Conservation (phyloP, 2,113 vertebrate genomes). For the Podarcis cretensis region DNA sequence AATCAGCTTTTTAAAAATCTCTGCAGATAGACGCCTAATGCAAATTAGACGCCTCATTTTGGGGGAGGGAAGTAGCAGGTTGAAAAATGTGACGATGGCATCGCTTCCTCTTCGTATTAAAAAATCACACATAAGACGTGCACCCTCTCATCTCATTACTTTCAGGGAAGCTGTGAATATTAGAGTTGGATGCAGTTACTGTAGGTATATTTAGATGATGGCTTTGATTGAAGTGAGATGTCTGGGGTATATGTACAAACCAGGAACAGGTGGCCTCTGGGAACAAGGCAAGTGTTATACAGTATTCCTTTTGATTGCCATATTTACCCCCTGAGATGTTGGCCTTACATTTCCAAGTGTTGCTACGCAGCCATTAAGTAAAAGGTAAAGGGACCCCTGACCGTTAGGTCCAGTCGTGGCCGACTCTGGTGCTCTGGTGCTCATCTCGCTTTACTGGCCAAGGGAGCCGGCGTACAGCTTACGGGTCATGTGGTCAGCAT, state of each 20-base stretch:
- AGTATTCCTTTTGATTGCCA: too few relatives aligned
- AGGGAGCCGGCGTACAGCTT: too few relatives aligned
- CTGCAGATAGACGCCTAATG: not conserved
- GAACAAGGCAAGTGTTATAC: not conserved
- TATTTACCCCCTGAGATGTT: not conserved
- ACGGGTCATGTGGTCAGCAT: too few relatives aligned
- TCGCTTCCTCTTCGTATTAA: not conserved
- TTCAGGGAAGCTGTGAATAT: not conserved
- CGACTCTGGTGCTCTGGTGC: too few relatives aligned
- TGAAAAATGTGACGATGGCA: not conserved
- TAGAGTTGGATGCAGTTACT: not conserved
- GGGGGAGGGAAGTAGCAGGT: not conserved
- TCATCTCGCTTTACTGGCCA: too few relatives aligned
- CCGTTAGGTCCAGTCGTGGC: too few relatives aligned
- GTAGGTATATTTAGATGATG: not conserved
- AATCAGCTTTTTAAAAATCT: not conserved
- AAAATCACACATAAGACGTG: not conserved
- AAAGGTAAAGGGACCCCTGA: too few relatives aligned
- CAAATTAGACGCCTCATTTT: slow-evolving; percentile 27
- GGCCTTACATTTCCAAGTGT: not conserved
- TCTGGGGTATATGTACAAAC: not conserved
- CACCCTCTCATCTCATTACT: not conserved
- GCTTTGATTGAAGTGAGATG: not conserved
- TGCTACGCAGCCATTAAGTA: not conserved
- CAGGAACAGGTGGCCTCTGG: not conserved